These are phyloP conservation scores for honey bee (Apis mellifera) DNA, from an alignment of 1,140 invertebrate genomes.

Conservation along the genomic window DNA sequence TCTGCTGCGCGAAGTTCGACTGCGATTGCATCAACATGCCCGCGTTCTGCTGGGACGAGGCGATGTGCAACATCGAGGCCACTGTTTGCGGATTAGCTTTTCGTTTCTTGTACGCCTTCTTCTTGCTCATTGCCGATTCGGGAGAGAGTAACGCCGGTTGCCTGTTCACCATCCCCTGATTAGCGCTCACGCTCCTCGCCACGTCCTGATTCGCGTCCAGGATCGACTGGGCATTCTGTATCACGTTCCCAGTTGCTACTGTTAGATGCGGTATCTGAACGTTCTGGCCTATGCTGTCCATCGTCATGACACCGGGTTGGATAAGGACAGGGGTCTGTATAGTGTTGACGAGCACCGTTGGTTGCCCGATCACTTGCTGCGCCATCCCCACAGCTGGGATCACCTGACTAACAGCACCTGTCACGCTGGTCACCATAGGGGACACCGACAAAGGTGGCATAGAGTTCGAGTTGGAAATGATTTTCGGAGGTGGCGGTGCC, in stretches of 20 bases:
- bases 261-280: conserved; percentile 84
- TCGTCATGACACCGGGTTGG: conserved; percentile 88
- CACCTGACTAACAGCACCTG: conserved; percentile 86
- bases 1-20: conserved; percentile 79
- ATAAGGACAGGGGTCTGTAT: conserved; percentile 90
- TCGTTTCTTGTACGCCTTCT: conserved; percentile 88
- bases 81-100: conserved; percentile 87
- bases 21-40: conserved; percentile 79
- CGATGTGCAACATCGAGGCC: conserved; percentile 88
- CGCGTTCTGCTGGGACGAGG: conserved; percentile 84
- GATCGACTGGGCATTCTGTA: conserved; percentile 83
- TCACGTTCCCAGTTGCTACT: conserved; percentile 85
- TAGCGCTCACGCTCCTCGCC: conserved; percentile 78
- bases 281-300: conserved; percentile 85
- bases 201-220: conserved; percentile 81
- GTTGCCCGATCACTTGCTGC: conserved; percentile 87
- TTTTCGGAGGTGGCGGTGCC: conserved; percentile 86
- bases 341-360: conserved; percentile 91
- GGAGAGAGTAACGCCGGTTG: conserved; percentile 85
- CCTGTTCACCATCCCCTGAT: conserved; percentile 81
- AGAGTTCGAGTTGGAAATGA: conserved; percentile 81
- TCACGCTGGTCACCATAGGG: conserved; percentile 87
- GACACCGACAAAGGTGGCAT: conserved; percentile 87
- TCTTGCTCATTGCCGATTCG: conserved; percentile 83
- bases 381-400: conserved; percentile 83